Percentiles rank a stretch among this genome's conserved stretches.
phyloP scores from a whole-genome alignment of 92 coral and sea anemone genomes.

The Zoanthus sociatus region DNA sequence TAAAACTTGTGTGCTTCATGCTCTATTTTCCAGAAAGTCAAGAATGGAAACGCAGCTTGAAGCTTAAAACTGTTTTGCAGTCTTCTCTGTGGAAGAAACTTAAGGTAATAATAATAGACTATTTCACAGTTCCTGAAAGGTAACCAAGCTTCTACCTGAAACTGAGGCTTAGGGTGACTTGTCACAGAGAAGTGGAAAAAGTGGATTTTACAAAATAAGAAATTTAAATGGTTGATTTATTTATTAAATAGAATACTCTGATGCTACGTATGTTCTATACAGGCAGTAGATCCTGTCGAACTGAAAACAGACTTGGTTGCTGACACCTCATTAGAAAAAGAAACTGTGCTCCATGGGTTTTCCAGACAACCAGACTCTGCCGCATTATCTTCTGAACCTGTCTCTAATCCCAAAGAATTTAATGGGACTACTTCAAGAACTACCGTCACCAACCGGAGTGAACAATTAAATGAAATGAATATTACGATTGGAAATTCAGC shows the following conservation, averaged over 20 bases:
- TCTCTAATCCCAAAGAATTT: neutral
- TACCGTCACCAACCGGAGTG: neutral
- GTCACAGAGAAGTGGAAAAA: too few species aligned
- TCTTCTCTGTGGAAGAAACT: constrained; percentile 61
- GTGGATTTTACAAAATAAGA: too few species aligned
- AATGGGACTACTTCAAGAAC: neutral
- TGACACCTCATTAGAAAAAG: neutral
- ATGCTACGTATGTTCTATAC: too few species aligned
- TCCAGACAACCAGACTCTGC: neutral
- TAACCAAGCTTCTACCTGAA: too few species aligned
- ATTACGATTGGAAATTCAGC: neutral
- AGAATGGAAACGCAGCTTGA: constrained; percentile 83
- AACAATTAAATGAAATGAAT: neutral
- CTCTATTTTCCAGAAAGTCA: constrained; percentile 72
- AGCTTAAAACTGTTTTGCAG: constrained; percentile 62
- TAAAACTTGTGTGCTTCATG: too few species aligned
- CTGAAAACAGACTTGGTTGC: neutral
- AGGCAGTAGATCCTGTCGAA: neutral
- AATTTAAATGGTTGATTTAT: too few species aligned
- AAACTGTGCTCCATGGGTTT: neutral
- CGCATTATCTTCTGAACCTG: neutral
- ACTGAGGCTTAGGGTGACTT: too few species aligned
- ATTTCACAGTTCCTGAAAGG: too few species aligned
- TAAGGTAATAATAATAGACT: neutral
- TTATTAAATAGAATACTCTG: too few species aligned